Base-by-base conservation (phyloP, 2,113 vertebrate genomes). In the Dipodomys spectabilis region DNA sequence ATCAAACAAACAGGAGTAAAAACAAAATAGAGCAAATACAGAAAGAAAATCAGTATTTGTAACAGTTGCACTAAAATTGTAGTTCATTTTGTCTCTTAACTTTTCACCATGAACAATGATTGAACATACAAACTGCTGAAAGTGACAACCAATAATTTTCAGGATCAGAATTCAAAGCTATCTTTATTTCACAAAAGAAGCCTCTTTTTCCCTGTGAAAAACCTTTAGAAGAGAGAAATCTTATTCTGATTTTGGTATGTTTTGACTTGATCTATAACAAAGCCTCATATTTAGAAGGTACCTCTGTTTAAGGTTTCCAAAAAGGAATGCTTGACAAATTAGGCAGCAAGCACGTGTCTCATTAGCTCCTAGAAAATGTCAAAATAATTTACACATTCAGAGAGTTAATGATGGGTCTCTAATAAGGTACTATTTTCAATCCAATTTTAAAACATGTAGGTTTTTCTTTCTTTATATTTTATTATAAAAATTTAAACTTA, bases 361-460 rank as follows among this genome's bases (percentile, higher is more conserved):
- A 95, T 89, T 95, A 96, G 65, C 9, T 86, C 39, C 75, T 83
- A 57, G 35, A 13, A 96, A 90, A 95, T 92, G 68, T 73, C 95
- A 94, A 68, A 88, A 60, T 86, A 65, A 93, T 94, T 96, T 94
- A 85, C 82, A 96, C 79, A 64, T 93, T 94, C 74, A 82, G 71
- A 87, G 39, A 88, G 57, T 65, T 95, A 79, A 88, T 90, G 60
- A 94, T 86, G 35, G 39, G 39, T 82, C 95, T 93, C 79, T 74
- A 77, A 57, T 49, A 95, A 90, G 77, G 86, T 93, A 64, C 23
- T 90, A 87, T 94, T 95, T 96, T 93, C 82, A 73, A 92, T 15
- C 18, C 72, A 88, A 92, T 73, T 92, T 92, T 94, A 91, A 67
- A 81, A 86, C 19, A 95, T 35, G 13, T 2, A 74, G 53, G 64